phyloP scores from a whole-genome alignment of 2,113 vertebrate species.

The Dendrocopos noguchii region DNA sequence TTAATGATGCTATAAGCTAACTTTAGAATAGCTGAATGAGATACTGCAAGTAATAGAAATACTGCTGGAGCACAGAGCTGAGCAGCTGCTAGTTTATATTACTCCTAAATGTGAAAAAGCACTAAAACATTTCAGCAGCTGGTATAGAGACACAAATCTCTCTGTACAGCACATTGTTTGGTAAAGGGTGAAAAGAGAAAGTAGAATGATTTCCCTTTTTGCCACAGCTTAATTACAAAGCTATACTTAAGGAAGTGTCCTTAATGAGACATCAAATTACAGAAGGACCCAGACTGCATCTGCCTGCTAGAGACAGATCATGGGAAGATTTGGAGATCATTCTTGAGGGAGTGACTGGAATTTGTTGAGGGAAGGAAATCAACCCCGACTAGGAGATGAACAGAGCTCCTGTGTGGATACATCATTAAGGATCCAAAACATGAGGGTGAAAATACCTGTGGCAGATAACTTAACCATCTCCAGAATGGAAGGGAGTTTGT shows the following conservation, averaged over 20 bases:
- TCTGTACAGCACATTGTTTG: neutral
- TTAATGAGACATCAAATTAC: constrained; percentile 4
- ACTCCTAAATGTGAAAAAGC: constrained; percentile 12
- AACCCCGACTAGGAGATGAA: neutral
- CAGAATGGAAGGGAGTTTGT: neutral
- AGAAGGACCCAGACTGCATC: constrained; percentile 14
- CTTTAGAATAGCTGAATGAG: neutral
- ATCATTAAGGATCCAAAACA: neutral
- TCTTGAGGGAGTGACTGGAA: neutral
- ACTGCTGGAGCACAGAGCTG: neutral
- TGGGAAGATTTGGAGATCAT: neutral
- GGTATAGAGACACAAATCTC: neutral
- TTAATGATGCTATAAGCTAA: no score
- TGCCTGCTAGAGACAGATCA: neutral
- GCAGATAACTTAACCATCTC: neutral
- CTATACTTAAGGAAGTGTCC: neutral
- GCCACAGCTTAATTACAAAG: neutral
- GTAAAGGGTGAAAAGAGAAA: neutral
- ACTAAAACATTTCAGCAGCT: neutral
- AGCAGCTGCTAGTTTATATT: constrained; percentile 26
- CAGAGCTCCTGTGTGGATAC: neutral
- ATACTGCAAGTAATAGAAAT: neutral
- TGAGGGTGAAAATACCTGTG: neutral
- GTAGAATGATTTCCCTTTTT: neutral
- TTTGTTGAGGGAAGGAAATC: neutral